Base-by-base conservation (phyloP, 2,113 vertebrate genomes). In the Anolis sagrei region DNA sequence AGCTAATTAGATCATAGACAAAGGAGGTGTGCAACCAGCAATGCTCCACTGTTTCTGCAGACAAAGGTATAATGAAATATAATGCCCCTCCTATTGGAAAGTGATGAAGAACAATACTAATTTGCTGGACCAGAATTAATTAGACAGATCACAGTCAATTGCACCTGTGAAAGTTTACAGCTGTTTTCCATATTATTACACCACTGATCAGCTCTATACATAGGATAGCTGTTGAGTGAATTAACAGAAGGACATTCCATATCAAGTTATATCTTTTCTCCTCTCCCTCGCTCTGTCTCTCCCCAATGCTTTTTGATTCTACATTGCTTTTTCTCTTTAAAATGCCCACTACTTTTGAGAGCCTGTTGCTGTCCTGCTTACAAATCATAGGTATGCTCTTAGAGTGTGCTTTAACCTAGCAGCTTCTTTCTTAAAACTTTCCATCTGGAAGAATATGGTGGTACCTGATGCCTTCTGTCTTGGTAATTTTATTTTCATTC, bases 121-220 rank as follows among this genome's bases (percentile, higher is more conserved):
- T 97, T 96, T 97, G 94, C 95, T n/a, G 72, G 90, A 96, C 92
- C 91, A 96, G 95, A 97, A 96, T 95, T 96, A 97, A 96, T 96
- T 96, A 97, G 95, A 96, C 86, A 96, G 93, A 95, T 96, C 95
- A 96, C 88, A 93, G 94, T 95, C 18, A 3, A 95, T 94, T 95
- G 90, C 93, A 95, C 84, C 91, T 93, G 90, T 95, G 94, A 95
- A 96, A 95, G 92, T 96, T 94, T 95, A 90, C 89, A 95, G 89
- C 94, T 95, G 91, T 93, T 95, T 80, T 83, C 92, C 81, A 89
- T 90, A 94, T 92, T 89, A 93, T 91, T 89, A 91, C 68, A 87
- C 23, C 89, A 93, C 79, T 86, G 90, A 90, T 83, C 21, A 86
- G 94, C 89, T 39, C 29, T n/a, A 1, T 88, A 76, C 91, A 87